Conservation (phyloP, 2,113 vertebrate genomes). For the Eleginops maclovinus region DNA sequence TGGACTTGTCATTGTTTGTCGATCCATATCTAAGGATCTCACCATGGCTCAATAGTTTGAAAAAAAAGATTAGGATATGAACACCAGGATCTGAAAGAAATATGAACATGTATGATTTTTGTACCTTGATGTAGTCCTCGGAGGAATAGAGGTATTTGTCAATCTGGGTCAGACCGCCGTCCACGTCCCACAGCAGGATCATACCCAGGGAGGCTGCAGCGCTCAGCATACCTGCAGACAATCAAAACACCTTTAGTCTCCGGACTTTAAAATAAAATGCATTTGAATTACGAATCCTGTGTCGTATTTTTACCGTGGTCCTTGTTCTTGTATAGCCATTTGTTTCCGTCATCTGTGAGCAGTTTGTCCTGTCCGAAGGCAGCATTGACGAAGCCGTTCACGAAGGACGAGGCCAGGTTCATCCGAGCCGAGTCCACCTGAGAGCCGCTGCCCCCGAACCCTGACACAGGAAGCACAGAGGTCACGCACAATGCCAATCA, state of each 20-base stretch:
- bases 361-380: constrained; percentile 98
- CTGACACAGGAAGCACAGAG: constrained; percentile 71
- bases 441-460: constrained; percentile 96
- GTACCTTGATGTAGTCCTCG: constrained; percentile 98
- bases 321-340: constrained; percentile 99
- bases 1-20: too few species aligned
- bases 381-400: constrained; percentile 98
- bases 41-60: too few species aligned
- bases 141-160: constrained; percentile 99
- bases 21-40: too few species aligned
- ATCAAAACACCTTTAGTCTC: not conserved
- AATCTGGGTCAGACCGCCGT: constrained; percentile 96
- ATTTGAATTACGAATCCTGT: not conserved
- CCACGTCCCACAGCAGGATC: constrained; percentile 97
- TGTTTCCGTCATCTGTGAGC: constrained; percentile 98
- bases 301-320: constrained; percentile 90
- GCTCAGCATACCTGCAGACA: constrained; percentile 92
- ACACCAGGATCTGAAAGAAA: too few species aligned
- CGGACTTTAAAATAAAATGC: too few species aligned
- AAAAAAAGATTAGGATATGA: too few species aligned
- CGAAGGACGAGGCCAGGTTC: constrained; percentile 98
- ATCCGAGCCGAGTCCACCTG: constrained; percentile 98
- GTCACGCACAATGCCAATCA: not conserved
- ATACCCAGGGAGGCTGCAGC: constrained; percentile 97
- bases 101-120: not conserved